Base-by-base conservation (phyloP, 1,140 invertebrate genomes). In the Colletes latitarsis region DNA sequence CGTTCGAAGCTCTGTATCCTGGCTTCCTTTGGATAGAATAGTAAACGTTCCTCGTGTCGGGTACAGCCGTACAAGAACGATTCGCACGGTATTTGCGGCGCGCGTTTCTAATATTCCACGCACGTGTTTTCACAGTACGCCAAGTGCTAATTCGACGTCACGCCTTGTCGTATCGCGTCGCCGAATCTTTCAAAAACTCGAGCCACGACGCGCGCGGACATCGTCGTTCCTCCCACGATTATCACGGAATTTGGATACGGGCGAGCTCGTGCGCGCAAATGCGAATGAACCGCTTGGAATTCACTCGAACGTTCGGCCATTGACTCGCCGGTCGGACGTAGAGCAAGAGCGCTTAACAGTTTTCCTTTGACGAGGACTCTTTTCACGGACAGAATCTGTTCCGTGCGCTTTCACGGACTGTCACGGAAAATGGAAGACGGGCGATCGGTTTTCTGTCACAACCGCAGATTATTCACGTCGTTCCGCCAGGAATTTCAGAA, bases 211-310 rank as follows among this genome's bases (percentile, higher is more conserved):
- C 30, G 30, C 30, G 30, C n/a, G n/a, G 15, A n/a, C 66, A 41
- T 71, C 4, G 6, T 62, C 46, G n/a, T 21, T 46, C 3, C 69
- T 72, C 68, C 76, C 52, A 55, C 84, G 84, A 82, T 87, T 88
- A 89, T 87, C 88, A 80, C 86, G 77, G 88, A 89, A 89, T 88
- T 87, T 82, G 85, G 84, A 81, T 82, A 82, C 82, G 81, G 73
- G 72, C 72, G 67, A 75, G 79, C 19, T 81, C 79, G 82, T 62
- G 66, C 43, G 67, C 81, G 83, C 83, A 85, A 87, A 90, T 87
- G 87, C 86, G 43, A 81, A 89, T 60, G 70, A 84, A 77, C 64
- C 62, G 68, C 19, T 58, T 30, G 55, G 39, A 53, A 63, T 62
- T 19, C 39, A 10, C 19, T 4, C 43, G 41, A 60, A 30, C 21